These are phyloP conservation scores for Neodontobutis hainanensis DNA, from an alignment of 2,113 vertebrate genomes.

Conservation along the genomic window DNA sequence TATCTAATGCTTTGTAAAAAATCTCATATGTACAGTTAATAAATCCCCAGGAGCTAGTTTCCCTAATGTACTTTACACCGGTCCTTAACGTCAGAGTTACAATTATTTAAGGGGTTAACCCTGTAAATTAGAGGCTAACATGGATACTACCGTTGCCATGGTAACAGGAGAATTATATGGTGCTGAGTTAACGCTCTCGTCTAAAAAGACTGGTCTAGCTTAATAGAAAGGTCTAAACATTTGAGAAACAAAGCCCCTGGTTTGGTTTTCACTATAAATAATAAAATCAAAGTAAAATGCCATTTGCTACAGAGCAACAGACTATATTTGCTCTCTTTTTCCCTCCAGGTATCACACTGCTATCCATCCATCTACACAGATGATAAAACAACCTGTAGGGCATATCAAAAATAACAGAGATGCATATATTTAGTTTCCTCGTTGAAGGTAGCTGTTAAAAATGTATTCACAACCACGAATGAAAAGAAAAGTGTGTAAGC, in stretches of 20 bases:
- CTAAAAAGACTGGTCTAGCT: neutral
- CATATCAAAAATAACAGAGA: neutral
- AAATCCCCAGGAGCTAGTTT: constrained; percentile 4
- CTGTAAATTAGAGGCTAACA: no score
- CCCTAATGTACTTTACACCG: neutral
- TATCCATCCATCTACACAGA: neutral
- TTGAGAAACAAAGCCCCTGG: neutral
- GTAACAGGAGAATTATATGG: no score
- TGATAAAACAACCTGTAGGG: constrained; percentile 4
- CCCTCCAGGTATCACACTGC: neutral
- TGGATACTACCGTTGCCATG: no score
- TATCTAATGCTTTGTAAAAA: constrained; percentile 25
- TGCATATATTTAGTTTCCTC: constrained; percentile 47
- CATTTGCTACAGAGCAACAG: constrained; percentile 45
- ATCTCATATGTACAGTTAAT: constrained; percentile 43
- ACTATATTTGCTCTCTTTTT: constrained; percentile 9
- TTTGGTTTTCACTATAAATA: constrained; percentile 24
- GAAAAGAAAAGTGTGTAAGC: neutral
- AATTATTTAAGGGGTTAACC: no score
- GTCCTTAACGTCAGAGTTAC: neutral
- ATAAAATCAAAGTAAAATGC: constrained; percentile 37
- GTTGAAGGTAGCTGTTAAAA: constrained; percentile 20
- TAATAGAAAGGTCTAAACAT: neutral
- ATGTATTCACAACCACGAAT: constrained; percentile 13
- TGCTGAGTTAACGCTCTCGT: no score